Evolutionary conservation across 2,888 invertebrate genomes (phyloP), one percentile per base, ranked within the genome.

Genomic region (Latrodectus elegans): DNA sequence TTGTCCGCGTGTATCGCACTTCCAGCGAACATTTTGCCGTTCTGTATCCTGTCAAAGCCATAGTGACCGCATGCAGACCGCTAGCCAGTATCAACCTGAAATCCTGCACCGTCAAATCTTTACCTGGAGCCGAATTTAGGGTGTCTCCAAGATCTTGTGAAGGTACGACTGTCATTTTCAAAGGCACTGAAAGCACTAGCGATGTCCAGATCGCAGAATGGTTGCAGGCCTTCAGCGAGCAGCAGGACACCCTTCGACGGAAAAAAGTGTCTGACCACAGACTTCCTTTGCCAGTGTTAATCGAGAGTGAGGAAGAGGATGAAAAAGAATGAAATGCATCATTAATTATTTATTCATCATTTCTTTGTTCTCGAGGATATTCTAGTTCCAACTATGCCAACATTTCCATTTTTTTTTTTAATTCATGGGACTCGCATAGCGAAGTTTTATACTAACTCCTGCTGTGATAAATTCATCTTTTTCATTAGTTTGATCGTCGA

Each of bases 21-120:
- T 90, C 89, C 15, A 89, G 89, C 67, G 90, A 90, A 76, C 90
- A 90, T 64, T 90, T 90, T 65, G 90, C 89, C 67, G 90, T 90
- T 17, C 75, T 90, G n/a, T 90, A 90, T 38, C 90, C 90, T 9
- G 87, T 89, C 38, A 89, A 90, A 52, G 89, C 87, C 10, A 81
- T 89, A 52, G 74, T 90, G 17, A 83, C 89, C 11, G 89, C 90
- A 0, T 88, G 89, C 73, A 87, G 90, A 26, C 90, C 90, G 2
- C 70, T 90, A 15, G 83, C 82, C 17, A 88, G 85, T 55, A 65
- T 89, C 52, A 89, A 89, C 71, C 80, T 89, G n/a, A 75, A 85
- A 15, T 84, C 89, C 10, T 89, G 89, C 68, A 75, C 77, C 0
- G 89, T 89, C 22, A 86, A 88, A 26, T 76, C 68, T 12, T 53